Evolutionary conservation across 2,797 vertebrate genomes (phyloP).

Genomic region (Arctocebus calabarensis): DNA sequence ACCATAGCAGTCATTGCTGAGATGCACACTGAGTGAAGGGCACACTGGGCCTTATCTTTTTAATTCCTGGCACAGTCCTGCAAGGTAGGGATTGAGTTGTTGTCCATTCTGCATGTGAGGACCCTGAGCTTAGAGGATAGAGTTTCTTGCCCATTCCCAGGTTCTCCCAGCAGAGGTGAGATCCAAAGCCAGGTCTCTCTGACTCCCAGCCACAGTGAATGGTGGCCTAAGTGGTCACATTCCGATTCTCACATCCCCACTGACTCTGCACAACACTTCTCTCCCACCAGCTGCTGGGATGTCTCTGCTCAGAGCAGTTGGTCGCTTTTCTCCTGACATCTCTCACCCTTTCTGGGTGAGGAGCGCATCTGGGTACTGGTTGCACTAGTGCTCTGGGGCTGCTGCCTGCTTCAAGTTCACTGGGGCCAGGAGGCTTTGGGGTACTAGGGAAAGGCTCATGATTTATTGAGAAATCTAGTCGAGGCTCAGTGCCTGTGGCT

Average conservation of each 20-base stretch:
- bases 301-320: not conserved
- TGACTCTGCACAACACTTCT: not conserved
- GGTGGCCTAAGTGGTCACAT: not conserved
- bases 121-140: not conserved
- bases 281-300: not conserved
- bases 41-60: not conserved
- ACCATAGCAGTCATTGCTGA: not conserved
- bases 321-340: not conserved
- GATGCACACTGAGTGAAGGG: not conserved
- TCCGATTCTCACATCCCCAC: not conserved
- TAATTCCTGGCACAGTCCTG: not conserved
- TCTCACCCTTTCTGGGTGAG: not conserved
- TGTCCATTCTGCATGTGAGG: too few species aligned
- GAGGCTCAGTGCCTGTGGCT: too few species aligned
- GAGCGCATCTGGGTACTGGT: not conserved
- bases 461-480: not conserved
- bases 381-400: not conserved
- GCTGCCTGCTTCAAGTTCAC: not conserved
- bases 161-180: not conserved
- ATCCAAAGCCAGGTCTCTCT: not conserved
- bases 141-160: not conserved
- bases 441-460: not conserved
- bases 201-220: not conserved
- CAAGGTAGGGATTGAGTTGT: accelerated
- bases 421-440: not conserved